Percentiles rank a stretch among this genome's conserved stretches.
These are phyloP conservation scores for Cardinalis cardinalis DNA, from an alignment of 2,113 vertebrate species.

Conservation along the genomic window DNA sequence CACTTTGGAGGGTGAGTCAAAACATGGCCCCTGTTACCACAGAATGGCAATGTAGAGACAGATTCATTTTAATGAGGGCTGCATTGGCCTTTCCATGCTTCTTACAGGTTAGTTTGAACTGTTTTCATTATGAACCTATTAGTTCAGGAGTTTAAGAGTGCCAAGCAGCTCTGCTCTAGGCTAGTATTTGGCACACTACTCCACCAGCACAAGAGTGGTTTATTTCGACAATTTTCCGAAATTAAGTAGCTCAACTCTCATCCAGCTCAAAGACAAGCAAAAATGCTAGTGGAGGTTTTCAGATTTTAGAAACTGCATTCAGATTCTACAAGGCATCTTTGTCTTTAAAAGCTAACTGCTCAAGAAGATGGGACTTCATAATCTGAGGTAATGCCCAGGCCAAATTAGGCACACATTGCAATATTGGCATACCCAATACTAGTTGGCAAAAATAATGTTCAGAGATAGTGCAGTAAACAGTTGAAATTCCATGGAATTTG, in stretches of 20 bases:
- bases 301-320: background rate
- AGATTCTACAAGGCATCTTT: background rate
- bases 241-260: background rate
- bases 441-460: background rate
- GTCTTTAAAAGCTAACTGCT: background rate
- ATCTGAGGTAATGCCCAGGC: background rate
- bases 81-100: background rate
- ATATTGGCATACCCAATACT: background rate
- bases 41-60: background rate
- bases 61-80: background rate
- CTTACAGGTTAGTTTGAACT: background rate
- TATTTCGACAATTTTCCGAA: background rate
- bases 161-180: background rate
- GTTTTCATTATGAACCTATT: background rate
- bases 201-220: background rate
- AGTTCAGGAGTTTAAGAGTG: background rate
- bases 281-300: background rate
- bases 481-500: background rate
- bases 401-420: background rate
- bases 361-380: background rate
- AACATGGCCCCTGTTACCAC: background rate
- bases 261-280: background rate
- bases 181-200: background rate
- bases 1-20: fast-evolving
- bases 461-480: background rate